These are phyloP conservation scores for Apeira syringaria DNA, from an alignment of 2,888 invertebrate genomes.

Conservation along the genomic window DNA sequence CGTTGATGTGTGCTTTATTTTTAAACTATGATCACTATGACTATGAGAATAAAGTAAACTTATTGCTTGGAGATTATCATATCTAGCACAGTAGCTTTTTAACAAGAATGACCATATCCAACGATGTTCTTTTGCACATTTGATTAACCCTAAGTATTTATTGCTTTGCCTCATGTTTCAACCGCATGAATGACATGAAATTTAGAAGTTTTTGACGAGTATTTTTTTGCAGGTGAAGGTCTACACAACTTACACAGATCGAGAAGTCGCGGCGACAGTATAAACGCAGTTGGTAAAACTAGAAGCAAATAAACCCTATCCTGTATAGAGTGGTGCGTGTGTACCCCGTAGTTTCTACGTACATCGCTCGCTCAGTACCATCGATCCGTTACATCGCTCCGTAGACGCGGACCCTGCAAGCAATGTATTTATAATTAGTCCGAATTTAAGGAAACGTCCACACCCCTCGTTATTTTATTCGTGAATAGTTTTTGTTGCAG, in stretches of 20 bases:
- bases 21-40: no score
- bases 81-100: no score
- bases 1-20: no score
- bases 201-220: no score
- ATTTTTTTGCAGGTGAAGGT: constrained; percentile 84
- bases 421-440: constrained; percentile 60
- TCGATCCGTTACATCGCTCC: constrained; percentile 30
- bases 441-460: constrained; percentile 66
- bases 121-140: no score
- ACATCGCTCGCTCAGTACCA: constrained; percentile 41
- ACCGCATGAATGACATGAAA: no score
- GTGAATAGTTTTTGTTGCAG: constrained; percentile 55
- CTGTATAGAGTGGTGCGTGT: constrained; percentile 17
- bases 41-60: no score
- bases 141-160: no score
- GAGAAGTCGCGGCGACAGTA: constrained; percentile 91
- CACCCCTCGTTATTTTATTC: constrained; percentile 23
- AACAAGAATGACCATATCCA: no score
- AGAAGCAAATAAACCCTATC: constrained; percentile 67
- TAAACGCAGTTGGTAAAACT: constrained; percentile 87
- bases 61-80: no score
- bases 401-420: constrained; percentile 41
- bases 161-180: no score
- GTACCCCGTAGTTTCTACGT: constrained; percentile 28
- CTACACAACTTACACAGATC: constrained; percentile 89